Evolutionary conservation across 37 sponge, comb jelly and placozoan species (phyloP).

Genomic region (Axinella damicornis): DNA sequence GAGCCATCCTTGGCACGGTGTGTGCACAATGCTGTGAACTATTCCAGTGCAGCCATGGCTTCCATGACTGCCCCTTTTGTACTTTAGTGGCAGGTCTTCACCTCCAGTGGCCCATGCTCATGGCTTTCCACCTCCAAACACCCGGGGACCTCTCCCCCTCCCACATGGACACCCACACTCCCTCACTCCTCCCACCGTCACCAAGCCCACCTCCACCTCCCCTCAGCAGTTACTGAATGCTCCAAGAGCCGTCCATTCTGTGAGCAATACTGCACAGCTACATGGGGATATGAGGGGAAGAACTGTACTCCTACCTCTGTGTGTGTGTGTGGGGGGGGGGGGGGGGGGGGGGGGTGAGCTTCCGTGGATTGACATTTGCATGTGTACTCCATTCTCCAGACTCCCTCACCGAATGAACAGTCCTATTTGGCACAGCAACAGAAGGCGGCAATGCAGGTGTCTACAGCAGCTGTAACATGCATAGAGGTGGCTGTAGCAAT

Average conservation of each 20-base stretch:
- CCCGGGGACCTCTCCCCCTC: neutral
- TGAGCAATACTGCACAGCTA: too few relatives aligned
- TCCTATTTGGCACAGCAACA: conserved; percentile 22
- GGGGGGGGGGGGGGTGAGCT: too few relatives aligned
- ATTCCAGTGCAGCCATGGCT: too few relatives aligned
- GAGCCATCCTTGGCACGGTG: conserved; percentile 13
- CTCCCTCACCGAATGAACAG: conserved; percentile 20
- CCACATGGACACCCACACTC: conserved; percentile 19
- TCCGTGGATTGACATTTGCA: neutral
- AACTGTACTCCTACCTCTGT: too few relatives aligned
- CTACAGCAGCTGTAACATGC: neutral
- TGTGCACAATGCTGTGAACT: too few relatives aligned
- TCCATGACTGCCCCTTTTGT: too few relatives aligned
- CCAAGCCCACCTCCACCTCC: neutral
- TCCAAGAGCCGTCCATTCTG: neutral
- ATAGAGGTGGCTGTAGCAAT: neutral
- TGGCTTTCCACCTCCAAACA: neutral
- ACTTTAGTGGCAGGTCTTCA: too few relatives aligned
- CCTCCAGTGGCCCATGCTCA: too few relatives aligned
- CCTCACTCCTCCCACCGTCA: conserved; percentile 16
- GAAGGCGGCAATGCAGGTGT: conserved; percentile 43
- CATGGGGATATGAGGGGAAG: too few relatives aligned
- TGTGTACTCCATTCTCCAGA: neutral
- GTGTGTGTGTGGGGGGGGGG: too few relatives aligned
- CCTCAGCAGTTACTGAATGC: neutral